A percentile compares a stretch with the other conserved stretches of the same genome.
phyloP scores from a whole-genome alignment of 92 coral and sea anemone species.

The Montipora capitata region DNA sequence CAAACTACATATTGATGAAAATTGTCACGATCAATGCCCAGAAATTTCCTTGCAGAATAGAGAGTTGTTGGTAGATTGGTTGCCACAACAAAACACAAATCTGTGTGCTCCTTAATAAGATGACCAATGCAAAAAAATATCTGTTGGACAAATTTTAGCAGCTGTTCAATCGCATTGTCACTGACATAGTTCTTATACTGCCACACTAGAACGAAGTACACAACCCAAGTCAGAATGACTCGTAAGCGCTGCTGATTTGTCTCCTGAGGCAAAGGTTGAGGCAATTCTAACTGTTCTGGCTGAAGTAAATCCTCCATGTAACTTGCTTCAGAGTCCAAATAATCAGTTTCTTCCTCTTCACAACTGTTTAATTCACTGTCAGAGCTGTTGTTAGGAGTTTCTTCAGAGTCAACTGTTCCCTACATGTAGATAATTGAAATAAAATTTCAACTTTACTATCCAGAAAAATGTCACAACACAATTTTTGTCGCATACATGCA shows the following conservation, averaged over 20 bases:
- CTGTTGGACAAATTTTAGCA: constrained; percentile 38
- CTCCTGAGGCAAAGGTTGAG: constrained; percentile 27
- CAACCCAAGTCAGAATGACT: constrained; percentile 44
- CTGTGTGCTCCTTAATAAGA: constrained; percentile 42
- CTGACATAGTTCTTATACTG: constrained; percentile 61
- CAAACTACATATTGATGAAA: constrained; percentile 43
- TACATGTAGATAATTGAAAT: not conserved
- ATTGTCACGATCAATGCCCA: constrained; percentile 35
- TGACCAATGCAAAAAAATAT: constrained; percentile 46
- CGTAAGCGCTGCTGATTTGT: constrained; percentile 12
- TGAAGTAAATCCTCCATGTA: constrained; percentile 10
- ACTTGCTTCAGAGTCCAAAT: constrained; percentile 9
- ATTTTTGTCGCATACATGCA: not conserved
- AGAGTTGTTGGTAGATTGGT: constrained; percentile 56
- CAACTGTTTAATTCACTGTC: not conserved
- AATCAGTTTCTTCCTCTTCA: constrained; percentile 21
- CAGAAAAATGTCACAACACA: not conserved
- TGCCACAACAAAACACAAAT: constrained; percentile 44
- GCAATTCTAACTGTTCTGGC: constrained; percentile 33
- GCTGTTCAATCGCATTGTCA: constrained; percentile 72
- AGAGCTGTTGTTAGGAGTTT: not conserved
- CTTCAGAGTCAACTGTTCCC: constrained; percentile 13
- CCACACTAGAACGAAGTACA: constrained; percentile 61
- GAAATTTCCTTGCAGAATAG: constrained; percentile 58
- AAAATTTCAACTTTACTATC: not conserved